Base-by-base conservation (phyloP, 2,113 vertebrate species). In the Saccopteryx leptura region DNA sequence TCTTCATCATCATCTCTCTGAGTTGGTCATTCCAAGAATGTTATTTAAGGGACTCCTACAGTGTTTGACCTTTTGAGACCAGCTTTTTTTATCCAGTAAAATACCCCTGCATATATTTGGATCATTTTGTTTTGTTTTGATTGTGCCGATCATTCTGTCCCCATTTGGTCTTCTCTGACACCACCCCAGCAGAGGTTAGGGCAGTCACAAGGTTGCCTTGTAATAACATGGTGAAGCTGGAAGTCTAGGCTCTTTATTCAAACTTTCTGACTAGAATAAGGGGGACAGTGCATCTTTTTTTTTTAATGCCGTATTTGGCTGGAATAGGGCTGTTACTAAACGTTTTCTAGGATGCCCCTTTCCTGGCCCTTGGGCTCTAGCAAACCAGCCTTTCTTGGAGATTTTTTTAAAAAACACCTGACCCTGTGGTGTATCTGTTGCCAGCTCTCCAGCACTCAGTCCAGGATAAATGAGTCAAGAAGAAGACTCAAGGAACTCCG, bases 11-110 rank as follows among this genome's bases (percentile, higher is more conserved):
- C 39, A 78, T n/a, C 48, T 95, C 39, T 93, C 66, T 69, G 63
- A 72, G 81, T 89, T 80, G 82, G 54, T 92, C 56, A 87, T 87
- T 95, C 75, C 24, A 75, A 78, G 75, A 88, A 83, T 66, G 56
- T 54, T 88, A 71, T 28, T n/a, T 83, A 87, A 79, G 58, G 24
- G 19, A 94, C 69, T 39, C 52, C 91, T 63, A 83, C 4, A 76
- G 17, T 60, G 50, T 80, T 48, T 71, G 76, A 75, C 58, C 63
- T 72, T 90, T 87, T 50, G 54, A 90, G 19, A 71, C 5, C 23
- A 21, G 4, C 31, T 65, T 7, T 76, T 60, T 46, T 78, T 33
- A 69, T 13, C 75, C 14, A 56, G 19, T 24, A 74, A 33, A 63
- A 71, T 74, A 9, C 21, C 52, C 31, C 76, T 68, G 50, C 10